Base-by-base conservation (phyloP, 2,888 invertebrate species). In the Eupithecia exiguata region DNA sequence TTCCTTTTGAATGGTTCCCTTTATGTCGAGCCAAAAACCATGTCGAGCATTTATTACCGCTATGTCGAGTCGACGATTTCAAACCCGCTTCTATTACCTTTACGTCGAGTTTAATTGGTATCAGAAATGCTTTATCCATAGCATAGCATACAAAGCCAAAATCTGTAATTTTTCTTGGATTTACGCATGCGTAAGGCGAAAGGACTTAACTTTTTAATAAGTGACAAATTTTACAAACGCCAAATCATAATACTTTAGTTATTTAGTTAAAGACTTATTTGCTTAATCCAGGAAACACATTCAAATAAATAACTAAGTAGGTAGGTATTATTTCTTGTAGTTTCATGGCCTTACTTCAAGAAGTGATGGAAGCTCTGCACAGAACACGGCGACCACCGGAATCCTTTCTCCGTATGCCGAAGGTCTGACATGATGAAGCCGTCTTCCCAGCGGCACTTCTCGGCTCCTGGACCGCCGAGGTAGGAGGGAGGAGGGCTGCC, bases 391-490 rank as follows among this genome's bases (percentile, higher is more conserved):
- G 98, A 98, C 98, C 98, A 99, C 83, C 98, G 95, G 95, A 99
- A 99, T 38, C 98, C 98, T 87, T 98, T 97, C 92, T 98, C 98
- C 0, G 98, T 98, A 91, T 98, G 98, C 84, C 98, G 95, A 78
- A 99, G 95, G 92, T 99, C 98, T 71, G 98, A 98, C 98, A 98
- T 99, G 86, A 99, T 99, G 94, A 97, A 99, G 71, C 98, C 98
- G 89, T 99, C 98, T 87, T 98, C 98, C 98, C 98, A 98, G 81
- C 98, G 96, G 84, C 98, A 99, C 87, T 98, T 98, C 89, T 98
- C 98, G 30, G 98, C 98, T 21, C 98, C 98, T 0, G 98, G 98
- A 38, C 98, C 98, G 66, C 98, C 98, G 66, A 99, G 95, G 89
- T 99, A 98, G 63, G 98, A 98, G 7, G 98, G 98, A 58, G 98